These are phyloP conservation scores for Emydura subglobosa DNA, from an alignment of 2,113 vertebrate genomes.

Conservation along the genomic window DNA sequence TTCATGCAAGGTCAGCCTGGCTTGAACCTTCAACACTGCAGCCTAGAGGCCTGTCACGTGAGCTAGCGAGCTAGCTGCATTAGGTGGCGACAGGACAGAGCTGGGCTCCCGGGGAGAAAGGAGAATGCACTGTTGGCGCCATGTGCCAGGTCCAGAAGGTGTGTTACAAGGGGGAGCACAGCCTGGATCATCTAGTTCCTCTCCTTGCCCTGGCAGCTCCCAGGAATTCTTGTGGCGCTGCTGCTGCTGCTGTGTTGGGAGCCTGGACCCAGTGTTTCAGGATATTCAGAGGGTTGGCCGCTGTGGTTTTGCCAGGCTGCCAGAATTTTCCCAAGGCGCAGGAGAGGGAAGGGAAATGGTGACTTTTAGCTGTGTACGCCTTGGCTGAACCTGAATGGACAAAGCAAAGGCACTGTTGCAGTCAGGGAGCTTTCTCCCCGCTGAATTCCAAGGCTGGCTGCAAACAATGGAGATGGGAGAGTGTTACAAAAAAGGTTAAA, in stretches of 20 bases:
- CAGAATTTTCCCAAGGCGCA: background rate
- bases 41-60: no score
- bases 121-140: background rate
- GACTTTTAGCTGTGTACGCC: background rate
- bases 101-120: background rate
- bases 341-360: conserved; percentile 8
- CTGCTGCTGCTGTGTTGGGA: background rate
- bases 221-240: background rate
- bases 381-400: background rate
- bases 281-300: background rate
- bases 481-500: background rate
- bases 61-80: background rate
- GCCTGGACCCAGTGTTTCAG: background rate
- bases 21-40: background rate
- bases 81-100: background rate
- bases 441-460: background rate
- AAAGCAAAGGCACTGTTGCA: accelerated
- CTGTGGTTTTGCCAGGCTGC: background rate
- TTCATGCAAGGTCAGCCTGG: background rate
- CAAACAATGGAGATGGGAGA: background rate
- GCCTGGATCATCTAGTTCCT: background rate
- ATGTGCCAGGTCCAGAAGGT: background rate
- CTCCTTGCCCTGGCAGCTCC: background rate
- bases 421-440: background rate
- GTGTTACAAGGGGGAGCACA: background rate